phyloP scores from a whole-genome alignment of 2,797 vertebrate species.

The Pangasius sanitwongsei region DNA sequence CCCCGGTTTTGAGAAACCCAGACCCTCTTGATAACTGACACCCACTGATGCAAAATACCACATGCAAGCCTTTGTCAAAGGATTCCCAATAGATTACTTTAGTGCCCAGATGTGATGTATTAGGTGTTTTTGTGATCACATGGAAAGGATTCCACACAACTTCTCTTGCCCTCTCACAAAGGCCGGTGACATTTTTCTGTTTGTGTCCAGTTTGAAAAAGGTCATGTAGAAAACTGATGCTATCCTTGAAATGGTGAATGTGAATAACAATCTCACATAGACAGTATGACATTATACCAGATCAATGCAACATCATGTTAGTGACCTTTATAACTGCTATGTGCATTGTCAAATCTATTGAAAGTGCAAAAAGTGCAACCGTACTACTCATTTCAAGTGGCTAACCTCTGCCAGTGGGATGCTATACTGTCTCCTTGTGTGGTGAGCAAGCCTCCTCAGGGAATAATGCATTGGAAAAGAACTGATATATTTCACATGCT shows the following conservation, averaged over 20 bases:
- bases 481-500: constrained; percentile 34
- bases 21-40: background rate
- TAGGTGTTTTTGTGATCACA: constrained; percentile 56
- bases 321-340: constrained; percentile 53
- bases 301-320: constrained; percentile 55
- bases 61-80: background rate
- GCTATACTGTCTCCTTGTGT: constrained; percentile 29
- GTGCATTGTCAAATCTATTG: constrained; percentile 45
- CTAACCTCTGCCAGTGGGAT: constrained; percentile 48
- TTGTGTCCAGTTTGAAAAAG: constrained; percentile 35
- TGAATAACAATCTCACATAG: constrained; percentile 38
- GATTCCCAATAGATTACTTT: background rate
- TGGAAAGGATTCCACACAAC: constrained; percentile 21
- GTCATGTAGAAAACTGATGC: constrained; percentile 36
- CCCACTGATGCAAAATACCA: background rate
- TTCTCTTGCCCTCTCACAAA: constrained; percentile 13
- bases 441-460: constrained; percentile 30
- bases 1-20: background rate
- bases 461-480: constrained; percentile 33
- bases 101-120: constrained; percentile 58
- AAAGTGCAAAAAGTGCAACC: constrained; percentile 36
- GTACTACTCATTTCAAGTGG: constrained; percentile 44
- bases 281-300: constrained; percentile 53
- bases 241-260: constrained; percentile 33
- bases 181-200: constrained; percentile 39